phyloP scores from a whole-genome alignment of 2,797 vertebrate species.

The Hipposideros larvatus region DNA sequence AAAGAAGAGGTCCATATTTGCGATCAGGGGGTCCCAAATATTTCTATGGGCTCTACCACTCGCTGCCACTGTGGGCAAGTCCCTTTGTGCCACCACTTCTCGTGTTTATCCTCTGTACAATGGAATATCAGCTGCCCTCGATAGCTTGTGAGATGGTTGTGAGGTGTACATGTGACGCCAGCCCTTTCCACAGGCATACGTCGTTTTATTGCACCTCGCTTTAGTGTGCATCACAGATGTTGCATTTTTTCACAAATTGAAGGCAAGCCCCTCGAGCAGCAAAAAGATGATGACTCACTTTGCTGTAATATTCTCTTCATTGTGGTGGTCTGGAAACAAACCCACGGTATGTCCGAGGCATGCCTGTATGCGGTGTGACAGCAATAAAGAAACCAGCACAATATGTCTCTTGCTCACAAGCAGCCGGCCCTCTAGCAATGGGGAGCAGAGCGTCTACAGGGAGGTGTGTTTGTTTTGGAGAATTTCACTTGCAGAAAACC shows the following conservation, averaged over 20 bases:
- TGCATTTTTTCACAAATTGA: neutral
- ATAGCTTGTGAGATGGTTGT: neutral
- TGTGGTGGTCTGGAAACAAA: neutral
- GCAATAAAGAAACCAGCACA: neutral
- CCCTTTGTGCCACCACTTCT: neutral
- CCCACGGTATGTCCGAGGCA: neutral
- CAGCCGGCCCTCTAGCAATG: neutral
- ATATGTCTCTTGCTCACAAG: neutral
- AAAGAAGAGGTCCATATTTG: neutral
- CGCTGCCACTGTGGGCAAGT: neutral
- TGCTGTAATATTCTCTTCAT: neutral
- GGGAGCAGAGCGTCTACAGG: neutral
- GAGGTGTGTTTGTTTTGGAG: neutral
- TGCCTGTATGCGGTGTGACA: neutral
- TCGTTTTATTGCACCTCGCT: no score
- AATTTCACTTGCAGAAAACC: slow-evolving; percentile 41
- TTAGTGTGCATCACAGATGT: neutral
- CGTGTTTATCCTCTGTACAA: neutral
- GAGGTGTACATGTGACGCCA: neutral
- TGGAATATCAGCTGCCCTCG: neutral
- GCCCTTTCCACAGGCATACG: neutral
- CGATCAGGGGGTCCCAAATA: neutral
- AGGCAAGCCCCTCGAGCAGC: neutral
- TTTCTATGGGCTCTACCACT: neutral
- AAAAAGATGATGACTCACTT: neutral